A percentile compares a stretch with the other conserved stretches of the same genome.
Conservation (phyloP, 1,140 invertebrate species). For the Frieseomelitta varia region DNA sequence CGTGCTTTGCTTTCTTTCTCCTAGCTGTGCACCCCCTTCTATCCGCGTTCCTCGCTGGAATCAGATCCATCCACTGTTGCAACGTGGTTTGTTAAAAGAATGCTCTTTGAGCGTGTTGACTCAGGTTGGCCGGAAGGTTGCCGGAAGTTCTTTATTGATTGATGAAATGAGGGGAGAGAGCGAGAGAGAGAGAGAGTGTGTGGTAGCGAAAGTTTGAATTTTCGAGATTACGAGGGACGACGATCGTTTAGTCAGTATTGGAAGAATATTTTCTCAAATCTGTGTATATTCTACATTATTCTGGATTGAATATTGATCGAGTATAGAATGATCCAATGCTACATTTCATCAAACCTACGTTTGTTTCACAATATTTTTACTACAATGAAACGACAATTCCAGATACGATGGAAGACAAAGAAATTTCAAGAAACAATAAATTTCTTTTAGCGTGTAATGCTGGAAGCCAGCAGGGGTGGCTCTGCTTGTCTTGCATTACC, state of each 20-base stretch:
- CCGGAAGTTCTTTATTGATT: neutral
- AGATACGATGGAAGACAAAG: neutral
- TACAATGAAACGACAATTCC: neutral
- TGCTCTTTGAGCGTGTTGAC: neutral
- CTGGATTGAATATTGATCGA: too few species aligned
- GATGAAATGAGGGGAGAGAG: neutral
- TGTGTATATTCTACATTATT: too few species aligned
- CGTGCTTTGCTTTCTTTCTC: neutral
- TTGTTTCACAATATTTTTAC: neutral
- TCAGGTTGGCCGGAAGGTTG: neutral
- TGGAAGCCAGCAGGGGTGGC: neutral
- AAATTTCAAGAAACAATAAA: neutral
- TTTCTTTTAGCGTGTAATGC: neutral
- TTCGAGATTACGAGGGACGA: neutral
- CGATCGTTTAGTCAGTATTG: neutral
- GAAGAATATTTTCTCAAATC: too few species aligned
- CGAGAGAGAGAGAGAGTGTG: too few species aligned
- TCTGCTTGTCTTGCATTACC: slow-evolving; percentile 13
- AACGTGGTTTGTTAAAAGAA: neutral
- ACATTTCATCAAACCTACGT: neutral
- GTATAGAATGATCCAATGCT: neutral
- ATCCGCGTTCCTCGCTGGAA: neutral
- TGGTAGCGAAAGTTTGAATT: neutral
- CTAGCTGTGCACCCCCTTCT: neutral
- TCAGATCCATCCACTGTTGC: neutral